Percentiles rank a stretch among this genome's conserved stretches.
phyloP scores from a whole-genome alignment of 1,140 invertebrate species.

The Acromyrmex heyeri region DNA sequence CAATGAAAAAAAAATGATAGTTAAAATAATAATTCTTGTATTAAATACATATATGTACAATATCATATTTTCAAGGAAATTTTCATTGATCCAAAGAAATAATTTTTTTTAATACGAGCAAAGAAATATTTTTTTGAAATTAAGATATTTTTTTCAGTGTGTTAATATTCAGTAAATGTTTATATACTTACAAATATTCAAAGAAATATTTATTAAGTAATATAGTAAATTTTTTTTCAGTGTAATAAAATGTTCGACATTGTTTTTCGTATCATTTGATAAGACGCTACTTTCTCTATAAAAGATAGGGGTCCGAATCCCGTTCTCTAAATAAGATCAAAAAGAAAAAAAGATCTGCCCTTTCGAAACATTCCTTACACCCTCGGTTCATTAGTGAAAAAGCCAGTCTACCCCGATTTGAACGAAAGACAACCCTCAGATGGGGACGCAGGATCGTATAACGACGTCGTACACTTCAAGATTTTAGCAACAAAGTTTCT shows the following conservation, averaged over 20 bases:
- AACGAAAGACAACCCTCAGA: slow-evolving; percentile 48
- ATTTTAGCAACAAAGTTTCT: slow-evolving; percentile 69
- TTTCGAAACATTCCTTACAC: slow-evolving; percentile 64
- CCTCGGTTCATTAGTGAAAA: slow-evolving; percentile 72
- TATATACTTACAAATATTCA: too few relatives aligned
- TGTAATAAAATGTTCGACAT: not conserved
- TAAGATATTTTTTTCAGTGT: too few relatives aligned
- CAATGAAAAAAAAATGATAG: too few relatives aligned
- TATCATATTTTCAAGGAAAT: too few relatives aligned
- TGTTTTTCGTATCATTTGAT: not conserved
- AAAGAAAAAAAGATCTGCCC: slow-evolving; percentile 39
- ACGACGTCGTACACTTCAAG: slow-evolving; percentile 63
- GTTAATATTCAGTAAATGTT: too few relatives aligned
- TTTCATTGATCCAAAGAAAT: too few relatives aligned
- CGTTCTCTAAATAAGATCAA: slow-evolving; percentile 58
- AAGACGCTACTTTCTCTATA: slow-evolving; percentile 14
- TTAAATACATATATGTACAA: too few relatives aligned
- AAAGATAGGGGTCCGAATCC: not conserved
- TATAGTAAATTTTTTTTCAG: too few relatives aligned
- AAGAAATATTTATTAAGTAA: too few relatives aligned
- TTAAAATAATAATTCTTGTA: too few relatives aligned
- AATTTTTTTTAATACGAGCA: too few relatives aligned
- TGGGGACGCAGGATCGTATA: slow-evolving; percentile 60
- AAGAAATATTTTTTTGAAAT: too few relatives aligned
- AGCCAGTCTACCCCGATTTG: slow-evolving; percentile 60